Conservation (phyloP, 64 coral and sea anemone species). For the Stichodactyla mertensii region DNA sequence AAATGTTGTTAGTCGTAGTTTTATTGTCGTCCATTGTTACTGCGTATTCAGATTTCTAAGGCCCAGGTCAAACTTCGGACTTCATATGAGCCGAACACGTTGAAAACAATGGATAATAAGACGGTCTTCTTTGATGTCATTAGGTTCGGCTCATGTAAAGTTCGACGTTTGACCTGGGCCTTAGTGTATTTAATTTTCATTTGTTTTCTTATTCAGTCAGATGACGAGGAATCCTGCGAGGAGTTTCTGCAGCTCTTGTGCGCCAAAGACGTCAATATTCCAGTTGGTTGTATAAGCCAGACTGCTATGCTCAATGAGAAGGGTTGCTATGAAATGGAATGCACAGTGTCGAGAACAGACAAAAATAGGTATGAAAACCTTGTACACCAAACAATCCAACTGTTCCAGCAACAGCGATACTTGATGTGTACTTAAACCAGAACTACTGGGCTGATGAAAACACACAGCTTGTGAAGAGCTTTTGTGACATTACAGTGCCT, state of each 20-base stretch:
- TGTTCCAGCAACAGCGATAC: too few relatives aligned
- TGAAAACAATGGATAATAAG: too few relatives aligned
- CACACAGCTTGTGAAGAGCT: too few relatives aligned
- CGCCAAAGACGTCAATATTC: slow-evolving; percentile 53
- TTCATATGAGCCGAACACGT: too few relatives aligned
- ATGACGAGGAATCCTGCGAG: slow-evolving; percentile 31
- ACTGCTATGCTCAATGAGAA: slow-evolving; percentile 68
- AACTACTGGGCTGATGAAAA: too few relatives aligned
- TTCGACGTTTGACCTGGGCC: too few relatives aligned
- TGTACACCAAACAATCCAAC: neutral
- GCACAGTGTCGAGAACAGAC: slow-evolving; percentile 52
- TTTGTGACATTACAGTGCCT: too few relatives aligned
- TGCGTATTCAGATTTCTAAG: neutral
- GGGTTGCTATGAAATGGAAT: slow-evolving; percentile 62
- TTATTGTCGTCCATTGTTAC: neutral
- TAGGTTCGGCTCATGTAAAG: too few relatives aligned
- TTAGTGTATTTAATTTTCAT: neutral
- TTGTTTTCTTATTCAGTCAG: slow-evolving; percentile 31
- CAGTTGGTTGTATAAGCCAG: slow-evolving; percentile 41
- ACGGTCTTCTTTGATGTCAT: too few relatives aligned
- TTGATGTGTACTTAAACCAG: too few relatives aligned
- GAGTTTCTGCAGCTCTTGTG: slow-evolving; percentile 68
- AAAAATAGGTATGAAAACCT: slow-evolving; percentile 48
- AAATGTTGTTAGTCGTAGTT: too few relatives aligned
- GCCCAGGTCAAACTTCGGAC: too few relatives aligned